Evolutionary conservation across 2,888 invertebrate species (phyloP).

Genomic region (Merodon equestris): DNA sequence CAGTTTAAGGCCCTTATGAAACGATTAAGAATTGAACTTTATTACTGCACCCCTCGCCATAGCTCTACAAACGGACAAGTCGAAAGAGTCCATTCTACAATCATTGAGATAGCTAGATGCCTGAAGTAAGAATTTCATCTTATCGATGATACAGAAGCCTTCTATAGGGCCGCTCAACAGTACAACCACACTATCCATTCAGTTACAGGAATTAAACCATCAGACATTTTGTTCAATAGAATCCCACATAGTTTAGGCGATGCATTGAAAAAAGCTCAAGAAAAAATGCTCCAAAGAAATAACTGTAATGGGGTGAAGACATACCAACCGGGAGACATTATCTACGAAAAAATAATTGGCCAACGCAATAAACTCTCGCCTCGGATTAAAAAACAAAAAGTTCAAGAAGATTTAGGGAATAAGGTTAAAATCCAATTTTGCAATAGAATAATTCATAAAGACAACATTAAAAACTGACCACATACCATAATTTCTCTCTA

Average conservation of each 20-base stretch:
- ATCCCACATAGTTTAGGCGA: constrained; percentile 5
- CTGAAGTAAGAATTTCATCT: constrained; percentile 18
- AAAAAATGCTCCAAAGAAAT: constrained; percentile 26
- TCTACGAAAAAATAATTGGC: constrained; percentile 19
- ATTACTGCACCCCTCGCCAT: constrained; percentile 13
- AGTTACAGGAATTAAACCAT: constrained; percentile 14
- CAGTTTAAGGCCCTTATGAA: constrained; percentile 17
- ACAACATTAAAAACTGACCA: constrained; percentile 13
- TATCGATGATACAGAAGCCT: constrained; percentile 10
- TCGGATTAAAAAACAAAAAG: constrained; percentile 11
- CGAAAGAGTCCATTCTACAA: constrained; percentile 29
- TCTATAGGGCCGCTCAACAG: constrained; percentile 8
- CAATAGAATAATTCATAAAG: constrained; percentile 22
- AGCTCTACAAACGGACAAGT: constrained; percentile 41
- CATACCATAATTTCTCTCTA: too few relatives aligned
- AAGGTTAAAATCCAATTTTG: constrained; percentile 11
- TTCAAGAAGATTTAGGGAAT: constrained; percentile 26
- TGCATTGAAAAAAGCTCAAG: constrained; percentile 9
- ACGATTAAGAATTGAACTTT: constrained; percentile 26
- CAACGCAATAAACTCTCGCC: constrained; percentile 7
- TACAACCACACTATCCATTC: constrained; percentile 29
- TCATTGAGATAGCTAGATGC: constrained; percentile 21
- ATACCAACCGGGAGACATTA: constrained; percentile 2
- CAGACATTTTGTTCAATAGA: constrained; percentile 23
- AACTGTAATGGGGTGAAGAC: constrained; percentile 10